Conservation (phyloP, 35 echinoderm and acorn worm species). For the Acanthaster planci region DNA sequence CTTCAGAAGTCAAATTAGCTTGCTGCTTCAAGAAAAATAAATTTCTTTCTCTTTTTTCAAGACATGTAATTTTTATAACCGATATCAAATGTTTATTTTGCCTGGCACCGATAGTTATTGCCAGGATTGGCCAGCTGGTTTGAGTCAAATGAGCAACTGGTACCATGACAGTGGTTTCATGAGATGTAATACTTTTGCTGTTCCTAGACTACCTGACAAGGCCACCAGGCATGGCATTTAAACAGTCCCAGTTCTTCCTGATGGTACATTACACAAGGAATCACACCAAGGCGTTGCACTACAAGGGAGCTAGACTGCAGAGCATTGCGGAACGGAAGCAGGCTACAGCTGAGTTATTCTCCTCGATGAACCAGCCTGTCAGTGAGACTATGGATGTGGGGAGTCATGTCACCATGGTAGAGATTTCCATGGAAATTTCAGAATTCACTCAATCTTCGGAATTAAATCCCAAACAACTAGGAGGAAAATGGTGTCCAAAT, state of each 20-base stretch:
- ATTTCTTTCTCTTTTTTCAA: too few relatives aligned
- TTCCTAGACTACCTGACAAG: constrained; percentile 59
- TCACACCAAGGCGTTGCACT: constrained; percentile 19
- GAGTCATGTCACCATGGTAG: constrained; percentile 53
- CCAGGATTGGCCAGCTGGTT: too few relatives aligned
- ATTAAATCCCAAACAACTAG: too few relatives aligned
- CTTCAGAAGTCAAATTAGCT: too few relatives aligned
- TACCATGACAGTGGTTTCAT: too few relatives aligned
- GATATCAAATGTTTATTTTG: too few relatives aligned
- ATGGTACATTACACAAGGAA: constrained; percentile 61
- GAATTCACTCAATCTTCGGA: not conserved
- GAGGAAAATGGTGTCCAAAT: too few relatives aligned
- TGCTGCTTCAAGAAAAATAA: too few relatives aligned
- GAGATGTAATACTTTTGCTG: not conserved
- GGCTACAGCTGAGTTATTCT: constrained; percentile 42
- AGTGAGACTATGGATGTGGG: constrained; percentile 18
- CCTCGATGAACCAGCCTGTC: not conserved
- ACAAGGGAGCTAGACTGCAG: not conserved
- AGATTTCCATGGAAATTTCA: not conserved
- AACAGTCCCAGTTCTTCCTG: constrained; percentile 45
- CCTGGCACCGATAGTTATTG: too few relatives aligned
- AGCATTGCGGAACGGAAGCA: constrained; percentile 20
- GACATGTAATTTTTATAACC: too few relatives aligned
- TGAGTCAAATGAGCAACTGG: too few relatives aligned
- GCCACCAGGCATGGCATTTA: constrained; percentile 75